phyloP scores from a whole-genome alignment of 2,888 invertebrate species.

The Gortyna flavago region DNA sequence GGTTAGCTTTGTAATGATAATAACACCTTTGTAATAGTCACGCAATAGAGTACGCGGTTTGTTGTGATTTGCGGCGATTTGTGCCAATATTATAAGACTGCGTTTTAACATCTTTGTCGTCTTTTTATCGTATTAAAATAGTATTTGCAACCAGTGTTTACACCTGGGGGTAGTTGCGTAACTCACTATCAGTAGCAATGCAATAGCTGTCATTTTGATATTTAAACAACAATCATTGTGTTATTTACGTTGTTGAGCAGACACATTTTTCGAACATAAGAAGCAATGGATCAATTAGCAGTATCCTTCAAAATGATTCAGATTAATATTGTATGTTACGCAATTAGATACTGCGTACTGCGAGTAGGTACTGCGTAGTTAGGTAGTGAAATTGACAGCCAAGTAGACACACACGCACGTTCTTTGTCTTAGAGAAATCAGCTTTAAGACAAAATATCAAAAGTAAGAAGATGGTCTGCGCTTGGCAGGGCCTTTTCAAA shows the following conservation, averaged over 20 bases:
- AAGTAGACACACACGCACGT: background rate
- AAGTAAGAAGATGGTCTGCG: rapidly evolving
- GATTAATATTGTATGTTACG: too few species aligned
- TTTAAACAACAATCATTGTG: too few species aligned
- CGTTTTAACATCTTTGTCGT: too few species aligned
- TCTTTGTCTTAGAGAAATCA: background rate
- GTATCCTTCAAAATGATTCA: too few species aligned
- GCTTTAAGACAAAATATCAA: background rate
- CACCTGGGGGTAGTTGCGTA: too few species aligned
- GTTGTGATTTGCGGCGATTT: background rate
- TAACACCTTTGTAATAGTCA: background rate
- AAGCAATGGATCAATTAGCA: too few species aligned
- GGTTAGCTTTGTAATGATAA: slow-evolving; percentile 5
- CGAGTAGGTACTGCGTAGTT: too few species aligned
- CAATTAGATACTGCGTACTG: too few species aligned
- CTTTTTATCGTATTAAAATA: background rate
- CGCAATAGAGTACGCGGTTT: background rate
- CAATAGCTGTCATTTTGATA: too few species aligned
- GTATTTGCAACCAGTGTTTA: background rate
- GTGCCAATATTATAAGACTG: background rate
- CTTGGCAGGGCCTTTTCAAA: background rate
- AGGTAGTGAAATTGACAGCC: background rate
- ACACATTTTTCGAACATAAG: too few species aligned
- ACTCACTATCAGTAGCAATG: too few species aligned
- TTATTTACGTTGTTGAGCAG: too few species aligned